Percentiles rank a stretch among this genome's conserved stretches.
These are phyloP conservation scores for Aleiodes sp. DNA, from an alignment of 1,140 invertebrate species.

Conservation along the genomic window DNA sequence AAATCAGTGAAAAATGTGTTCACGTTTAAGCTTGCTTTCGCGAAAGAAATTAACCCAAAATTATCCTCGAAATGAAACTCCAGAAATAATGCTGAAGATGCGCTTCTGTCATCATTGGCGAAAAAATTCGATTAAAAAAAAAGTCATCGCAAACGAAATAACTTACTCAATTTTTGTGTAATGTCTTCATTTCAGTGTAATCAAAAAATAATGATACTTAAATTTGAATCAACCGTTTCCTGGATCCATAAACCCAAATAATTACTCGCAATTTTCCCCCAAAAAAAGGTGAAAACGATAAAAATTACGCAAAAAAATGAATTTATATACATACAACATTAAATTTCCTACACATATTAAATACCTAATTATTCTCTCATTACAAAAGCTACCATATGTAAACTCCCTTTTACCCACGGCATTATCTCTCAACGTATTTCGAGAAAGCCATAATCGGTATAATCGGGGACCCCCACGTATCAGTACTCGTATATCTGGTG, in stretches of 20 bases:
- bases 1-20: too few relatives aligned
- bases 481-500: conserved; percentile 4
- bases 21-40: too few relatives aligned
- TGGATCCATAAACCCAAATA: neutral
- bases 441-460: too few relatives aligned
- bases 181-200: neutral
- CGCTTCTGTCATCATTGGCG: too few relatives aligned
- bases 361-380: conserved; percentile 10
- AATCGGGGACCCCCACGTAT: conserved; percentile 1
- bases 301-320: too few relatives aligned
- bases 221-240: neutral
- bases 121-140: too few relatives aligned
- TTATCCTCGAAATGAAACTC: too few relatives aligned
- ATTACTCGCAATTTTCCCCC: neutral
- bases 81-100: too few relatives aligned
- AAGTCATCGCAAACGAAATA: neutral
- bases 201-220: neutral
- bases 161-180: neutral
- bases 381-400: conserved; percentile 1
- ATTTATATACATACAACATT: too few relatives aligned
- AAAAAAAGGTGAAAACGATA: neutral
- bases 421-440: neutral
- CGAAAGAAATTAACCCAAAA: too few relatives aligned
- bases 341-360: neutral
- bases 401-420: neutral